phyloP scores from a whole-genome alignment of 2,113 vertebrate species.

The Oncorhynchus nerka region DNA sequence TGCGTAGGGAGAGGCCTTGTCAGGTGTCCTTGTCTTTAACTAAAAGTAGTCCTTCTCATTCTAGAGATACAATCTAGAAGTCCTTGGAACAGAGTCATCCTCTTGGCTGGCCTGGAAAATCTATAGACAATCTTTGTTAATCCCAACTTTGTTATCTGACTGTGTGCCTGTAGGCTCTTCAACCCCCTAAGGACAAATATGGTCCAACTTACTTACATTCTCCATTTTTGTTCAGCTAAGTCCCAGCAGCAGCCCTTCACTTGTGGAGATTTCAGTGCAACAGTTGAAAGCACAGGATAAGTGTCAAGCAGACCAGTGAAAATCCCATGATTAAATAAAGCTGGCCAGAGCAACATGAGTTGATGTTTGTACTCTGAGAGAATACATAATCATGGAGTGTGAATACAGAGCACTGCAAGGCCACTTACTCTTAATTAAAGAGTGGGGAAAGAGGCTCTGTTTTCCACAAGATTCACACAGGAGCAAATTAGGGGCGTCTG shows the following conservation, averaged over 20 bases:
- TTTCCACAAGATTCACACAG: not conserved
- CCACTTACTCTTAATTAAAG: slow-evolving; percentile 29
- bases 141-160: not conserved
- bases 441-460: not conserved
- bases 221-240: not conserved
- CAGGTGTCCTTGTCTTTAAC: not conserved
- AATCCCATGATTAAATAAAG: slow-evolving; percentile 1
- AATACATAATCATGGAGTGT: not conserved
- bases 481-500: slow-evolving; percentile 15
- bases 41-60: not conserved
- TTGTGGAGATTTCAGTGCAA: not conserved
- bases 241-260: not conserved
- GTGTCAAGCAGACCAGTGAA: not conserved
- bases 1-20: not conserved
- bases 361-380: not conserved
- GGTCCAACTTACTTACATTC: not conserved
- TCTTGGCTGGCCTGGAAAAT: not conserved
- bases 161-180: not conserved
- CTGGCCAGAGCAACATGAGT: not conserved
- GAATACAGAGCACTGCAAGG: not conserved
- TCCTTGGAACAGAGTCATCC: not conserved
- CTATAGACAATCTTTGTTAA: not conserved
- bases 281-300: not conserved
- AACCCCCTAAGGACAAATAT: not conserved
- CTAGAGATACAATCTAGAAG: not conserved